Evolutionary conservation across 2,113 vertebrate genomes (phyloP).

Genomic region (Eulacestoma nigropectus): DNA sequence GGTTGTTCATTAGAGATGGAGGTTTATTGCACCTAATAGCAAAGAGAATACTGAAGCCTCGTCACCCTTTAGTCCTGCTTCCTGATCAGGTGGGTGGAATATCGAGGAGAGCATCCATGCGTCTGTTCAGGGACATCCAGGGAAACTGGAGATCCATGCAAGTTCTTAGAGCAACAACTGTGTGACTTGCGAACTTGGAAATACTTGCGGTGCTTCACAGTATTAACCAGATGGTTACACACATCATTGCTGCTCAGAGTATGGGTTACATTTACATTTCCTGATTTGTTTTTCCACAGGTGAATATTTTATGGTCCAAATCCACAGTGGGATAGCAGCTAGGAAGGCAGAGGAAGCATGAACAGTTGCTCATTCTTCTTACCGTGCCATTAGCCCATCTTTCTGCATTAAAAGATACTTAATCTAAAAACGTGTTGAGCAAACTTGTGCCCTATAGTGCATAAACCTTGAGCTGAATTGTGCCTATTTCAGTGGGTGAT

Average conservation of each 20-base stretch:
- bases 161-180: not conserved
- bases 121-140: not conserved
- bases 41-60: not conserved
- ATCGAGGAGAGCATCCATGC: not conserved
- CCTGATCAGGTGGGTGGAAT: rapidly evolving
- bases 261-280: not conserved
- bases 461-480: not conserved
- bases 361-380: not conserved
- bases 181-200: not conserved
- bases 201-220: not conserved
- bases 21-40: not conserved
- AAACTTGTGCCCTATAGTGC: not conserved
- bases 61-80: not conserved
- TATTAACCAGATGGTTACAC: not conserved
- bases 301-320: not conserved
- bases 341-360: not conserved
- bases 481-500: not conserved
- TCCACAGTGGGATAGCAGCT: not conserved
- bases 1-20: not conserved
- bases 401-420: not conserved
- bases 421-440: not conserved
- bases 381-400: not conserved
- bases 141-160: not conserved
- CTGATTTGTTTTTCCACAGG: not conserved
- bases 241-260: not conserved